Evolutionary conservation across 2,888 invertebrate genomes (phyloP), one percentile per base, ranked within the genome.

Genomic region (Marronus borbonicus): DNA sequence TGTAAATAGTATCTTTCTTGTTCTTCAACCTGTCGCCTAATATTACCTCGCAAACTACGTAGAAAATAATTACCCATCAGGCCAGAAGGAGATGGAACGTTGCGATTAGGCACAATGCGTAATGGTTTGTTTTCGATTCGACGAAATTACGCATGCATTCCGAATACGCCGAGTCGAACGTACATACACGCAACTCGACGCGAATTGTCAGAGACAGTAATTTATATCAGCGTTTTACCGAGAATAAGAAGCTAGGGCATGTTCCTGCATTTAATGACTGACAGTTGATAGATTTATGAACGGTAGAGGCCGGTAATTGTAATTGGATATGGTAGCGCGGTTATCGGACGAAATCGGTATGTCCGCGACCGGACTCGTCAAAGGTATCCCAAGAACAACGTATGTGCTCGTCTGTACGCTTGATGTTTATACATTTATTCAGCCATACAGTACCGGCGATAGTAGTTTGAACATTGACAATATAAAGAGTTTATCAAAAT

Each of bases 311-410:
- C 80, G 80, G 83, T 84, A 84, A 84, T 84, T 82, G 83, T 84
- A 84, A 84, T 84, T 84, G 83, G 83, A 84, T 84, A 84, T 83
- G 82, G 82, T 81, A 81, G 81, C 50, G 72, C 79, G 80, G 81
- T 81, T 82, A 81, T 83, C 72, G 44, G 80, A 81, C 12, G 55
- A 60, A 74, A 74, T 74, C 72, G 72, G 60, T 74, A 74, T 74
- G 72, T 17, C 44, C 24, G 72, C 62, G 62, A 31, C 28, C 31
- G 62, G 24, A 62, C 12, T 62, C 12, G 24, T 28, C 62, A 31
- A 62, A 62, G 62, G 28, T 31, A 62, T 62, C 31, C 14, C 28
- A 28, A 62, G 28, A 62, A 31, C 31, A 62, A 62, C 62, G 3
- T 62, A 12, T 28, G 31, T 62, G 31, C 8, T 12, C 24, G 24